Evolutionary conservation across 2,113 vertebrate species (phyloP).

Genomic region (Oryzias woworae): DNA sequence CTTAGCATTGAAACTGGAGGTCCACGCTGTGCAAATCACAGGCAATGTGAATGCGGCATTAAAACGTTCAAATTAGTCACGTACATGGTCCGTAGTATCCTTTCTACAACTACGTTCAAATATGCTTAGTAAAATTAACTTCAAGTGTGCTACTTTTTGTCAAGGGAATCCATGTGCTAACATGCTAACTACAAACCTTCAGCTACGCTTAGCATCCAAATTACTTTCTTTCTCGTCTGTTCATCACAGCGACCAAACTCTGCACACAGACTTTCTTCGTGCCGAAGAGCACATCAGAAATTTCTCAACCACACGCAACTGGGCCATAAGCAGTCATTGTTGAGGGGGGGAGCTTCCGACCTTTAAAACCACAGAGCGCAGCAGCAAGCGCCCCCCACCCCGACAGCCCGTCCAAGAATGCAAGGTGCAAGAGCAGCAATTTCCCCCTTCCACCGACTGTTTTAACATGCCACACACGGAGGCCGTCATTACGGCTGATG

Average conservation of each 20-base stretch:
- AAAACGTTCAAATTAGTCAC: too few species aligned
- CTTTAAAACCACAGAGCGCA: slow-evolving; percentile 20
- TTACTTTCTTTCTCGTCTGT: not conserved
- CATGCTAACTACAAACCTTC: too few species aligned
- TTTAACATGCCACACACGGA: slow-evolving; percentile 63
- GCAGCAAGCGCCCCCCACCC: slow-evolving; percentile 2
- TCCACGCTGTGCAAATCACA: too few species aligned
- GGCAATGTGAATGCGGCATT: too few species aligned
- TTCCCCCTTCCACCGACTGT: slow-evolving; percentile 42
- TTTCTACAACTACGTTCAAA: too few species aligned
- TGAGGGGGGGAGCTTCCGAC: slow-evolving; percentile 19
- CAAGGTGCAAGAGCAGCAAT: slow-evolving; percentile 70
- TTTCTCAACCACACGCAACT: slow-evolving; percentile 30
- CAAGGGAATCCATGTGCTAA: too few species aligned
- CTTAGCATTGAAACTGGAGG: too few species aligned
- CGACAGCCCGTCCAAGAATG: slow-evolving; percentile 58
- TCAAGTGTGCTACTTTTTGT: too few species aligned
- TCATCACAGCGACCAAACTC: slow-evolving; percentile 7
- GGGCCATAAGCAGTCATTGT: slow-evolving; percentile 11
- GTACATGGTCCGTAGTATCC: too few species aligned
- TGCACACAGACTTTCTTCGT: not conserved
- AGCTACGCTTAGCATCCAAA: too few species aligned
- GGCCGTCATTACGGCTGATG: slow-evolving; percentile 44
- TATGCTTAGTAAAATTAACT: too few species aligned
- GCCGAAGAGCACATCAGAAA: slow-evolving; percentile 32